Conservation (phyloP, 2,888 invertebrate genomes). For the Lydus trimaculatus region DNA sequence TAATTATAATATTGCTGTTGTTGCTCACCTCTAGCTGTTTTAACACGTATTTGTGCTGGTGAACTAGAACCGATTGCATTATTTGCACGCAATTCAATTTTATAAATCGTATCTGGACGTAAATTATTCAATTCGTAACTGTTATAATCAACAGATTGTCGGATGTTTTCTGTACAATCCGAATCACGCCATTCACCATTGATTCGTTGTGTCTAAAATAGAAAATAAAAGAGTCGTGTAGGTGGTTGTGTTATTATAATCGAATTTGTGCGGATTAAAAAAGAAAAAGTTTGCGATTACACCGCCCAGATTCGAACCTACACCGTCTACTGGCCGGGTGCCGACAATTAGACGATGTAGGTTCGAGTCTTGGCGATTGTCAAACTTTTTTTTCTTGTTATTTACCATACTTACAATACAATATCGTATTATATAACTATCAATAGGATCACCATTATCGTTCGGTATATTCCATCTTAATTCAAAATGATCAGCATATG, state of each 20-base stretch:
- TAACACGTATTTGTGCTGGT: slow-evolving; percentile 79
- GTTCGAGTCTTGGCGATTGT: background rate
- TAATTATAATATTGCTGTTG: slow-evolving; percentile 46
- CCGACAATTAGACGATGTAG: no score
- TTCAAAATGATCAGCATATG: slow-evolving; percentile 80
- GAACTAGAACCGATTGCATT: slow-evolving; percentile 85
- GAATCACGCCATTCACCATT: slow-evolving; percentile 71
- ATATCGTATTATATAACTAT: slow-evolving; percentile 80
- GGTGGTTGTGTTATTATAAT: no score
- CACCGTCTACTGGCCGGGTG: no score
- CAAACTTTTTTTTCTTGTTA: background rate
- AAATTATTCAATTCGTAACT: slow-evolving; percentile 74
- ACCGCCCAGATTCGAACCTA: no score
- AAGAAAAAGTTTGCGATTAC: no score
- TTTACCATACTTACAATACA: slow-evolving; percentile 72
- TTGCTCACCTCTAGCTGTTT: slow-evolving; percentile 86
- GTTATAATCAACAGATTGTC: slow-evolving; percentile 70
- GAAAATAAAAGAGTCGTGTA: no score
- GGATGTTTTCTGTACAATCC: slow-evolving; percentile 66
- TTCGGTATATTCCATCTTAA: slow-evolving; percentile 85
- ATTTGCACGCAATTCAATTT: slow-evolving; percentile 83
- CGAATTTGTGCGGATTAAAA: no score
- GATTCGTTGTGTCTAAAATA: slow-evolving; percentile 69
- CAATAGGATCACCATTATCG: slow-evolving; percentile 90
- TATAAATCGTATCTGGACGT: slow-evolving; percentile 81